These are phyloP conservation scores for Tachysurus vachellii DNA, from an alignment of 2,113 vertebrate species.

Conservation along the genomic window DNA sequence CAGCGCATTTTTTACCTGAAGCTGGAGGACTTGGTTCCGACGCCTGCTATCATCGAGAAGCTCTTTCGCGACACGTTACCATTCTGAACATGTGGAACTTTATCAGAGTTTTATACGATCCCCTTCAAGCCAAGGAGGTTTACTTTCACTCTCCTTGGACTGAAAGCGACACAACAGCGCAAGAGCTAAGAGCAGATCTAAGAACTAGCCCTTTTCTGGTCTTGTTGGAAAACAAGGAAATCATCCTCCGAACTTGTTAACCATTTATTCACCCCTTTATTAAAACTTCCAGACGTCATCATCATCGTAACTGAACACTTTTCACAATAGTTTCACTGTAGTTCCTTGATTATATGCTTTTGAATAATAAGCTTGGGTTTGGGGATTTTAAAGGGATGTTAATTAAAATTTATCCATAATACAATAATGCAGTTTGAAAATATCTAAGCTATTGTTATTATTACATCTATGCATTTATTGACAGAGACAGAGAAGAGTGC, in stretches of 20 bases:
- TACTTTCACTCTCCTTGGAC: constrained; percentile 9
- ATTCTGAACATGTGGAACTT: constrained; percentile 70
- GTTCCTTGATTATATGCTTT: background rate
- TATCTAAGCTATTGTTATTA: background rate
- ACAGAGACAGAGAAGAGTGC: background rate
- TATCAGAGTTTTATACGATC: constrained; percentile 11
- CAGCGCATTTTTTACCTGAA: constrained; percentile 99
- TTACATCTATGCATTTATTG: background rate
- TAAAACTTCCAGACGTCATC: background rate
- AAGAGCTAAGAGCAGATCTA: background rate
- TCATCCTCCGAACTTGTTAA: constrained; percentile 41
- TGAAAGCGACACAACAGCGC: background rate
- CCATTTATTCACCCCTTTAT: constrained; percentile 21
- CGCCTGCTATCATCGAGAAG: constrained; percentile 95
- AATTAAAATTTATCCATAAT: background rate
- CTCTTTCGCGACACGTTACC: constrained; percentile 97
- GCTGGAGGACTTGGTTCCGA: constrained; percentile 96
- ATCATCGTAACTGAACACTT: background rate
- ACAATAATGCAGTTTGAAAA: background rate
- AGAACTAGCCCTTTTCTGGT: background rate
- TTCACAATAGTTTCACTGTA: background rate
- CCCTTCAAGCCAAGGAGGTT: background rate
- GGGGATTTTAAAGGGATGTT: background rate
- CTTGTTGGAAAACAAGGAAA: constrained; percentile 8
- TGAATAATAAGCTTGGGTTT: constrained; percentile 9